Evolutionary conservation across 2,113 vertebrate genomes (phyloP).

Genomic region (Nycticorax nycticorax): DNA sequence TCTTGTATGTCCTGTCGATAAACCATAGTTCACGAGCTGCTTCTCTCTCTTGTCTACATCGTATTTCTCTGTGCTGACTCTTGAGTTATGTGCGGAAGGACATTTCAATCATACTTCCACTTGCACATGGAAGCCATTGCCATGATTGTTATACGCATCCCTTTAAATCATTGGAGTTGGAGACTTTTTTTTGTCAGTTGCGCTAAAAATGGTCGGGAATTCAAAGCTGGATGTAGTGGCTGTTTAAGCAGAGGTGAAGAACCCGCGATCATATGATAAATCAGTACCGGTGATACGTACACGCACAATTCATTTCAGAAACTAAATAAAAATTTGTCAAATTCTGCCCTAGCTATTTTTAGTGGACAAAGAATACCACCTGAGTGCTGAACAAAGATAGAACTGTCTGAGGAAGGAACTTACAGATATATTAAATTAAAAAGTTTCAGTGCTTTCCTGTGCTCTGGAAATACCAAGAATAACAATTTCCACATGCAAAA

Average conservation of each 20-base stretch:
- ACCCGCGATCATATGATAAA: background rate
- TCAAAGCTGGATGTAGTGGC: background rate
- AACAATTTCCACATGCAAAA: background rate
- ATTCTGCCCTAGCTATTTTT: background rate
- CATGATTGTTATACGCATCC: background rate
- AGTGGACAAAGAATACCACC: background rate
- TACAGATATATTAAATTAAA: background rate
- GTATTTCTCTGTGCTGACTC: background rate
- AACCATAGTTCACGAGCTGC: background rate
- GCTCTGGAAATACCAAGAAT: background rate
- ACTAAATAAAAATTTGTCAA: background rate
- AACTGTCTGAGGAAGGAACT: background rate
- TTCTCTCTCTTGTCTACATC: background rate
- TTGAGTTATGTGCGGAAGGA: constrained; percentile 2
- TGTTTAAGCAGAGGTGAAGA: background rate
- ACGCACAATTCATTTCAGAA: background rate
- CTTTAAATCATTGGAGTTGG: background rate
- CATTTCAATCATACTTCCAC: constrained; percentile 16
- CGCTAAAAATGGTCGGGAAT: background rate
- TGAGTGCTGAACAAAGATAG: background rate
- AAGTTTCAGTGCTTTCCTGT: background rate
- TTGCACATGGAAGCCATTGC: background rate
- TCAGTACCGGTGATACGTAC: background rate
- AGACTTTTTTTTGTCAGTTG: background rate
- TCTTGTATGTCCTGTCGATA: background rate